Evolutionary conservation across 2,797 vertebrate genomes (phyloP), one percentile per base, ranked within the genome.

Genomic region (Hoplostethus atlanticus): DNA sequence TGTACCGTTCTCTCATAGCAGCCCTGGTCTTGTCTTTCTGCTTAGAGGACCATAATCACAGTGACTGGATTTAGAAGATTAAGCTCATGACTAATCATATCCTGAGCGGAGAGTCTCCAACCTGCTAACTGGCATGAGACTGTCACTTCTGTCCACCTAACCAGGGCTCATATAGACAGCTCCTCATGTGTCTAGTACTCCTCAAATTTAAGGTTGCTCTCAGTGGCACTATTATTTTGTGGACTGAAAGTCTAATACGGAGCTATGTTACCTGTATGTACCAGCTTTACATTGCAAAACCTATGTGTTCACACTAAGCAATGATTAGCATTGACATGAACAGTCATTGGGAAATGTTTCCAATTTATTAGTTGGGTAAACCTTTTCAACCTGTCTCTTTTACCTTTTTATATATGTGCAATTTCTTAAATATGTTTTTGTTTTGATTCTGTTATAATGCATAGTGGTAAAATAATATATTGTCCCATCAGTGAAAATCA

Each of bases 61-160:
- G 74, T 73, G 76, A 62, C 80, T 82, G 86, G 89, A 94, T 92
- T 92, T 91, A 91, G 84, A 79, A 84, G 88, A 90, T 91, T 92
- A 92, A 86, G 79, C 80, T 86, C 68, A 83, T 90, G 89, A 88
- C 88, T 90, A 87, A 92, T 92, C 60, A 71, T 80, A 83, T 71
- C 54, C 69, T 64, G 78, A 64, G 64, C 16, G 28, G 68, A 84
- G 58, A 25, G 71, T 79, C 79, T 76, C 54, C n/a, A 56, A 72
- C 68, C 56, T 36, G 55, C 57, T 64, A 74, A 76, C 60, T 76
- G 64, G 62, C 65, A 70, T 55, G 10, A 54, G 30, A 68, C 65
- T 51, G 34, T 44, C 40, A 3, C 40, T 52, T 55, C 50, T 15
- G 51, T 77, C 58, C 28, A 6, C 59, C 42, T 15, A 67, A 60